Evolutionary conservation across 92 coral and sea anemone genomes (phyloP).

Genomic region (Phenganax stokvisi): DNA sequence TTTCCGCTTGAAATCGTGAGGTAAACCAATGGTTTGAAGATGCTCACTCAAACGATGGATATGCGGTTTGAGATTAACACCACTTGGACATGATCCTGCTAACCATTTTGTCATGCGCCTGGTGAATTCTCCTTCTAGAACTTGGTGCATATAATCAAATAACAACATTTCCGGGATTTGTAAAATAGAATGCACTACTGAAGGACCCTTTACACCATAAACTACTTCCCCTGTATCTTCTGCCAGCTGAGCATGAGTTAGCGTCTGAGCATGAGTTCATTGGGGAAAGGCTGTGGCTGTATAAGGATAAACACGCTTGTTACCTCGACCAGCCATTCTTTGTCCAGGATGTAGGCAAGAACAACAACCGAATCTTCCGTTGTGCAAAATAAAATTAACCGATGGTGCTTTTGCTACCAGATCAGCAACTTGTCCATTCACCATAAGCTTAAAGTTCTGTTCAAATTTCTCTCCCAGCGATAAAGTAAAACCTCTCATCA

Average conservation of each 20-base stretch:
- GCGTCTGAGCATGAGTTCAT: constrained; percentile 50
- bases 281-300: constrained; percentile 31
- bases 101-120: constrained; percentile 62
- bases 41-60: constrained; percentile 18
- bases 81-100: constrained; percentile 47
- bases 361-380: constrained; percentile 58
- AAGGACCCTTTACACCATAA: constrained; percentile 46
- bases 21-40: constrained; percentile 30
- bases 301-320: constrained; percentile 42
- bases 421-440: constrained; percentile 58
- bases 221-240: constrained; percentile 37
- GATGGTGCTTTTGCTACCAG: constrained; percentile 59
- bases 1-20: constrained; percentile 46
- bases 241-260: constrained; percentile 54
- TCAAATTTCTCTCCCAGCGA: constrained; percentile 31
- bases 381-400: constrained; percentile 47
- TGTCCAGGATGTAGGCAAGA: constrained; percentile 55
- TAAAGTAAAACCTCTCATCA: constrained; percentile 47
- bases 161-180: constrained; percentile 56
- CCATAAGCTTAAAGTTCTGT: constrained; percentile 38
- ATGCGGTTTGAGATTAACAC: constrained; percentile 3
- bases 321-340: constrained; percentile 52
- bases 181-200: constrained; percentile 48
- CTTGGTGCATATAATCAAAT: constrained; percentile 63
- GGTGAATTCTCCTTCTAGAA: constrained; percentile 60